Percentiles rank a stretch among this genome's conserved stretches.
phyloP scores from a whole-genome alignment of 2,888 invertebrate species.

The Dasypolia templi region DNA sequence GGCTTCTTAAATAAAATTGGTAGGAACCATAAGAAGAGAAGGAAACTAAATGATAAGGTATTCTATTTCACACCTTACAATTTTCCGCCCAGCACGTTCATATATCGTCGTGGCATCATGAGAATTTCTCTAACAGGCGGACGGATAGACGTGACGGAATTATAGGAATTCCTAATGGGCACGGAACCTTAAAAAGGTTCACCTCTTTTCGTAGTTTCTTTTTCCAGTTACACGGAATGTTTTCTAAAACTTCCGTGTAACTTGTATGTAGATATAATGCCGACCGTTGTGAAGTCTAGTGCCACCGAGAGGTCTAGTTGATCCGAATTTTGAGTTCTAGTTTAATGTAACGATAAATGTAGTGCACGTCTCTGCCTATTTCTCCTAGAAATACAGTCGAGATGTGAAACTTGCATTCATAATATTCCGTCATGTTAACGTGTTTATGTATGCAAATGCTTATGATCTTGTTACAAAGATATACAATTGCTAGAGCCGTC shows the following conservation, averaged over 20 bases:
- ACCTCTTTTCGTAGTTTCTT: slow-evolving; percentile 38
- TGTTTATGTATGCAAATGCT: slow-evolving; percentile 55
- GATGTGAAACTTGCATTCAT: slow-evolving; percentile 33
- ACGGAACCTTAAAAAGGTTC: slow-evolving; percentile 58
- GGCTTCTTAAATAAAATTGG: background rate
- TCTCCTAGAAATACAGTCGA: slow-evolving; percentile 24
- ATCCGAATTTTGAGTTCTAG: slow-evolving; percentile 1
- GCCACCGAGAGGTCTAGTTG: too few relatives aligned
- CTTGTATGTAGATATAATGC: slow-evolving; percentile 30
- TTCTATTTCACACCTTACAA: slow-evolving; percentile 10
- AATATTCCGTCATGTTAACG: slow-evolving; percentile 43
- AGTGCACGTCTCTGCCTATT: slow-evolving; percentile 17
- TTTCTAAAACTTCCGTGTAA: too few relatives aligned
- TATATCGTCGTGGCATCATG: slow-evolving; percentile 41
- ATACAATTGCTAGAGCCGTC: slow-evolving; percentile 28
- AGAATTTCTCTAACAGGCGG: slow-evolving; percentile 55
- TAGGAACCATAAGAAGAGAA: background rate
- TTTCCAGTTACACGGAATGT: slow-evolving; percentile 48
- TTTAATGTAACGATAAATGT: slow-evolving; percentile 6
- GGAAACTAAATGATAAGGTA: background rate
- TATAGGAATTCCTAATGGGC: slow-evolving; percentile 62
- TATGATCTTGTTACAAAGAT: slow-evolving; percentile 50
- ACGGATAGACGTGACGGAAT: slow-evolving; percentile 62
- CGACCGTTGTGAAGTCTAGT: slow-evolving; percentile 5
- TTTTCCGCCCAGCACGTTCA: slow-evolving; percentile 25